A percentile compares a stretch with the other conserved stretches of the same genome.
Evolutionary conservation across 2,888 invertebrate genomes (phyloP).

Genomic region (Danaus chrysippus): DNA sequence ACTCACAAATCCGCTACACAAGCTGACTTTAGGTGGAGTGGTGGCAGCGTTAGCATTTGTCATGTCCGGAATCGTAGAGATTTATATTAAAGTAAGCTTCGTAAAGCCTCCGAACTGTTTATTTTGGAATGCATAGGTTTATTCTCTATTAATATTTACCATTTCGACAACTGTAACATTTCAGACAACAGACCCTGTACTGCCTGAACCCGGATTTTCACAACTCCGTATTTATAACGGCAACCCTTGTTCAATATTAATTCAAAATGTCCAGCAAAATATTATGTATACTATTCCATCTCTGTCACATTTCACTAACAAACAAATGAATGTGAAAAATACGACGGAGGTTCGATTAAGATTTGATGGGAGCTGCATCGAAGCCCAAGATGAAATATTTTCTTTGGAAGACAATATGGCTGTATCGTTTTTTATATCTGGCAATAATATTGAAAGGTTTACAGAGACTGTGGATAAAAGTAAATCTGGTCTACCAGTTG

Average conservation of each 20-base stretch:
- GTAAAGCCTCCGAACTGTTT: too few species aligned
- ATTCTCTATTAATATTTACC: background rate
- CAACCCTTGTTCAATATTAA: conserved; percentile 60
- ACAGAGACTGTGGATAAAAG: conserved; percentile 75
- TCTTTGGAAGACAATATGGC: conserved; percentile 52
- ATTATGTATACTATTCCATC: conserved; percentile 52
- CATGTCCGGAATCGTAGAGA: conserved; percentile 86
- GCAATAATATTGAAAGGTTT: conserved; percentile 43
- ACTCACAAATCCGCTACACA: conserved; percentile 84
- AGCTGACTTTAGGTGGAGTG: conserved; percentile 87
- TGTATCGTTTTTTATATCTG: conserved; percentile 51
- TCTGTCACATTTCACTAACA: conserved; percentile 47
- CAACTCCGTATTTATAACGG: conserved; percentile 82
- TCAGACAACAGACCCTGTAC: conserved; percentile 78
- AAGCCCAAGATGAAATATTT: conserved; percentile 41
- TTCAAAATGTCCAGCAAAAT: conserved; percentile 68
- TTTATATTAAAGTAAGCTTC: conserved; percentile 79
- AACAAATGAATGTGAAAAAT: conserved; percentile 40
- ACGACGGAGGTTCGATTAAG: conserved; percentile 39
- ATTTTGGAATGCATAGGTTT: background rate
- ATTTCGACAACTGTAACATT: conserved; percentile 32
- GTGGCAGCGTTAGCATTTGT: conserved; percentile 87
- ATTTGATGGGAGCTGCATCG: conserved; percentile 47
- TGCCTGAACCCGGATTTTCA: conserved; percentile 73
- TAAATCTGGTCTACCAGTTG: conserved; percentile 74